Percentiles rank a stretch among this genome's conserved stretches.
Conservation (phyloP, 2,888 invertebrate species). For the Dasypolia templi region DNA sequence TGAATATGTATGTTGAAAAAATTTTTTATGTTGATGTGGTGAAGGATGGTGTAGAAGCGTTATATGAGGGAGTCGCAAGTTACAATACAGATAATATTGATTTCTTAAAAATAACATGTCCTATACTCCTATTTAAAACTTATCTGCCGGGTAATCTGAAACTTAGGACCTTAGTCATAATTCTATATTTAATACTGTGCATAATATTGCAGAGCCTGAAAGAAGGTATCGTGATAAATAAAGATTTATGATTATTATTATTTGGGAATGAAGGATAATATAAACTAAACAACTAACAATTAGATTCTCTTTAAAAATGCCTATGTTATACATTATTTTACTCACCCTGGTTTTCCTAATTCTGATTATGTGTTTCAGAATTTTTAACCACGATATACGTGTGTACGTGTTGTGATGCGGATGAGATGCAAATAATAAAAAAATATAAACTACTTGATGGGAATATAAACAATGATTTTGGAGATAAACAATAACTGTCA, state of each 20-base stretch:
- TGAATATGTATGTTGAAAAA: slow-evolving; percentile 7
- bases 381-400: slow-evolving; percentile 2
- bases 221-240: background rate
- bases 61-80: background rate
- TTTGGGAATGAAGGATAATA: background rate
- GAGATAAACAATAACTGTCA: slow-evolving; percentile 14
- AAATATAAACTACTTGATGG: background rate
- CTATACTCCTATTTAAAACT: no score
- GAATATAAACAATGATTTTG: background rate
- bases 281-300: background rate
- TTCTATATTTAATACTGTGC: background rate
- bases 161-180: background rate
- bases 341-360: background rate
- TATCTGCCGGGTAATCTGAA: background rate
- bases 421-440: slow-evolving; percentile 3
- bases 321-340: background rate
- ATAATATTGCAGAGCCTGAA: background rate
- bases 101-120: no score
- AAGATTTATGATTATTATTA: background rate
- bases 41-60: background rate
- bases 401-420: slow-evolving; percentile 1
- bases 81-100: background rate
- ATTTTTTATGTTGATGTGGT: background rate
- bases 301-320: no score
- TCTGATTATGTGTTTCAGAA: background rate